phyloP scores from a whole-genome alignment of 2,888 invertebrate species.

The Leptopilina drosophilae region DNA sequence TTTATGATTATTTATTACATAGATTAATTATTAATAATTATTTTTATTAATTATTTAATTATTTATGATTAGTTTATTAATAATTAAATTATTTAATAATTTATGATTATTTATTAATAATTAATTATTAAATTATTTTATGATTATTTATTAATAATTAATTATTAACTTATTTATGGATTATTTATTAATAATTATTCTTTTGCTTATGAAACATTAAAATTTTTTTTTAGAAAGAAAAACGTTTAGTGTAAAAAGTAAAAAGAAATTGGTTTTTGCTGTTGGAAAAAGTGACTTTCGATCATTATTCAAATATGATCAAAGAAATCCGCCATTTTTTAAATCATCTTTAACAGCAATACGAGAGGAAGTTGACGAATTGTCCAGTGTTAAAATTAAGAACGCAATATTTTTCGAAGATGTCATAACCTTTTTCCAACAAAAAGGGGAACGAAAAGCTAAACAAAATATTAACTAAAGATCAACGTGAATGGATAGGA shows the following conservation, averaged over 20 bases:
- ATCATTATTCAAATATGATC: conserved; percentile 52
- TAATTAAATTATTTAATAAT: too few species aligned
- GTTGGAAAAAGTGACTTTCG: conserved; percentile 55
- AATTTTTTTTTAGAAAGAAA: conserved; percentile 13
- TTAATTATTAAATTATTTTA: too few species aligned
- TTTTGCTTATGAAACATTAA: background rate
- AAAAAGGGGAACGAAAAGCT: conserved; percentile 42
- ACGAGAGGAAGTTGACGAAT: conserved; percentile 51
- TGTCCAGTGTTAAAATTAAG: conserved; percentile 58
- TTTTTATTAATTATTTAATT: too few species aligned
- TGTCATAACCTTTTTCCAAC: background rate
- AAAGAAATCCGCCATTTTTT: conserved; percentile 45
- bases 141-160: too few species aligned
- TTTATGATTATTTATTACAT: too few species aligned
- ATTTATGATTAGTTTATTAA: too few species aligned
- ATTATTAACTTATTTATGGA: too few species aligned
- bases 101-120: too few species aligned
- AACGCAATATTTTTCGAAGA: conserved; percentile 43
- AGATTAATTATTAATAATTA: too few species aligned
- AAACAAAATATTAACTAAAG: conserved; percentile 26
- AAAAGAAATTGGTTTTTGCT: conserved; percentile 60
- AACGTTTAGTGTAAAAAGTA: background rate
- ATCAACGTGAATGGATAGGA: conserved; percentile 13
- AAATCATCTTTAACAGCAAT: conserved; percentile 48
- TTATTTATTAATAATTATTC: too few species aligned